Conservation (phyloP, 35 echinoderm and acorn worm species). For the Acanthaster planci region DNA sequence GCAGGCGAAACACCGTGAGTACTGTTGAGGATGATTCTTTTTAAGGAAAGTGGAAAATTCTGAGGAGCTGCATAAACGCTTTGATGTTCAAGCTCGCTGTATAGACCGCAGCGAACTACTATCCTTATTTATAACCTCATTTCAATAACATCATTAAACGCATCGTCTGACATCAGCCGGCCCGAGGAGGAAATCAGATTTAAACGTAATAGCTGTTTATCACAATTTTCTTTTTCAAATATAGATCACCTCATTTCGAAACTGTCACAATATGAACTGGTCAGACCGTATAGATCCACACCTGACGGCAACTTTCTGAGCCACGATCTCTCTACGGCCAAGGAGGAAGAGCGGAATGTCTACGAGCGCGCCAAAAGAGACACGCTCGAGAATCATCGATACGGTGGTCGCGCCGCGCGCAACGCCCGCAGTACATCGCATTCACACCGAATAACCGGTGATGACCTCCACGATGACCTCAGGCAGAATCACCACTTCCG, state of each 20-base stretch:
- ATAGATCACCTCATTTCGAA: slow-evolving; percentile 62
- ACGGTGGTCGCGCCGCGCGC: background rate
- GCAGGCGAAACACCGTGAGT: slow-evolving; percentile 14
- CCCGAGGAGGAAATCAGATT: background rate
- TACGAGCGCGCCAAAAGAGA: slow-evolving; percentile 48
- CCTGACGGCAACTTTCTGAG: slow-evolving; percentile 44
- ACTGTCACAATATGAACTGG: slow-evolving; percentile 49
- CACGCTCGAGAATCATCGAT: background rate
- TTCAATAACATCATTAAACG: background rate
- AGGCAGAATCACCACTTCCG: slow-evolving; percentile 37
- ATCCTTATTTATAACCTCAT: background rate
- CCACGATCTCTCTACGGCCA: slow-evolving; percentile 55
- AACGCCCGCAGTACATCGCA: background rate
- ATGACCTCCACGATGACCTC: background rate
- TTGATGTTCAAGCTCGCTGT: background rate
- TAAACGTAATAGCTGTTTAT: background rate
- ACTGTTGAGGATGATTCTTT: background rate
- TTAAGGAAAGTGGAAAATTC: background rate
- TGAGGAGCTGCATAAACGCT: no score
- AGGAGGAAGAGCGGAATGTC: slow-evolving; percentile 37
- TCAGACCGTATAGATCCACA: slow-evolving; percentile 53
- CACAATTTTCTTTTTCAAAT: background rate
- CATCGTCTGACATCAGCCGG: background rate
- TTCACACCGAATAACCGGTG: background rate
- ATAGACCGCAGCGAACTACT: background rate